A percentile compares a stretch with the other conserved stretches of the same genome.
phyloP scores from a whole-genome alignment of 2,797 vertebrate species.

The Mustela erminea region DNA sequence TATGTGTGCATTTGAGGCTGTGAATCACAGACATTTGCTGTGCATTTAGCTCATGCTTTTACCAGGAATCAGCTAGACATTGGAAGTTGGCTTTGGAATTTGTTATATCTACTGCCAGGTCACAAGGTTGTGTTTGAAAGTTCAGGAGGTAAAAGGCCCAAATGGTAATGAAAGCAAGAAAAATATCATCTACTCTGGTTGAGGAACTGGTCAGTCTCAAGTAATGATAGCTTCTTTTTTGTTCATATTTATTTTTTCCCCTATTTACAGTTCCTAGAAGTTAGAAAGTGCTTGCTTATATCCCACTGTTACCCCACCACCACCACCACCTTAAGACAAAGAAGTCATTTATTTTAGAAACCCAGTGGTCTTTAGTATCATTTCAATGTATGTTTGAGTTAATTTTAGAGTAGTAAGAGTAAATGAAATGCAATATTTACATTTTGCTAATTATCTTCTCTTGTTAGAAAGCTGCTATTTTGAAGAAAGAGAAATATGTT shows the following conservation, averaged over 20 bases:
- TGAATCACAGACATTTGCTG: neutral
- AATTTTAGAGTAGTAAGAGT: constrained; percentile 65
- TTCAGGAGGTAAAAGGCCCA: neutral
- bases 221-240: neutral
- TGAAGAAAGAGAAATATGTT: constrained; percentile 78
- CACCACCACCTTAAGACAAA: constrained; percentile 52
- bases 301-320: neutral
- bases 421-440: constrained; percentile 79
- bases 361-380: constrained; percentile 31
- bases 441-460: constrained; percentile 77
- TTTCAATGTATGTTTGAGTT: constrained; percentile 69
- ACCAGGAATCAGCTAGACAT: neutral
- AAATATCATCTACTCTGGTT: neutral
- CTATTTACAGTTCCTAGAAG: constrained; percentile 60
- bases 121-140: constrained; percentile 23
- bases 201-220: neutral
- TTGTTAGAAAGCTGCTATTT: constrained; percentile 81
- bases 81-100: neutral
- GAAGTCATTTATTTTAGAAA: constrained; percentile 62
- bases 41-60: neutral
- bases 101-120: constrained; percentile 44
- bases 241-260: neutral
- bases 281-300: constrained; percentile 35
- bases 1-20: neutral
- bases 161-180: neutral